Evolutionary conservation across 2,888 invertebrate genomes (phyloP).

Genomic region (Tipula confusa): DNA sequence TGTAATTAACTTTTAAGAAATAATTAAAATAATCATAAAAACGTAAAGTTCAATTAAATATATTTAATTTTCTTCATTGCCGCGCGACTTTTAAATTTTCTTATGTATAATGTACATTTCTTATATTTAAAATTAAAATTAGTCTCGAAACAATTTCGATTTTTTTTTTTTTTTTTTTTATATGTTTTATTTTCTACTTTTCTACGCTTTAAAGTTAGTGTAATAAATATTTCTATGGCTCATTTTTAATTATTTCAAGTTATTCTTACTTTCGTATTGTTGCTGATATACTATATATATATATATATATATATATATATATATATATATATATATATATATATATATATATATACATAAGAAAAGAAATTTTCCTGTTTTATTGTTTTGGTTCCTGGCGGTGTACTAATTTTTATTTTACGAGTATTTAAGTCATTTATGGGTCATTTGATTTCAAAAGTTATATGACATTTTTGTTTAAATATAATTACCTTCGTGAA

Average conservation of each 20-base stretch:
- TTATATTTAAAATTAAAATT: not conserved
- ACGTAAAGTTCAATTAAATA: conserved; percentile 20
- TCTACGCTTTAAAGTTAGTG: not conserved
- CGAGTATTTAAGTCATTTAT: not conserved
- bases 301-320: no score
- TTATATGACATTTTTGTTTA: not conserved
- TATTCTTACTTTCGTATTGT: not conserved
- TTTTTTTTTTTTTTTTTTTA: not conserved
- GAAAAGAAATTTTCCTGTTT: not conserved
- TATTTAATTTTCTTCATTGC: not conserved
- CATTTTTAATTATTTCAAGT: not conserved
- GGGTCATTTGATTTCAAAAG: conserved; percentile 3
- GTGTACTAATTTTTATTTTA: conserved; percentile 25
- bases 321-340: no score
- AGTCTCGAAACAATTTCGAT: not conserved
- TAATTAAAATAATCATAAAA: conserved; percentile 16
- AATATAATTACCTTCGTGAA: not conserved
- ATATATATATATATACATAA: not conserved
- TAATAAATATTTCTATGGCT: conserved; percentile 12
- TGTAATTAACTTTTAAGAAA: conserved; percentile 25
- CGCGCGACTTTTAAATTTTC: not conserved
- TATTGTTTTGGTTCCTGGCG: conserved; percentile 14
- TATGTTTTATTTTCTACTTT: not conserved
- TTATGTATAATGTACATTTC: not conserved
- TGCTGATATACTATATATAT: no score